Percentiles rank a stretch among this genome's conserved stretches.
These are phyloP conservation scores for Bombyx huttoni DNA, from an alignment of 2,888 invertebrate species.

Conservation along the genomic window DNA sequence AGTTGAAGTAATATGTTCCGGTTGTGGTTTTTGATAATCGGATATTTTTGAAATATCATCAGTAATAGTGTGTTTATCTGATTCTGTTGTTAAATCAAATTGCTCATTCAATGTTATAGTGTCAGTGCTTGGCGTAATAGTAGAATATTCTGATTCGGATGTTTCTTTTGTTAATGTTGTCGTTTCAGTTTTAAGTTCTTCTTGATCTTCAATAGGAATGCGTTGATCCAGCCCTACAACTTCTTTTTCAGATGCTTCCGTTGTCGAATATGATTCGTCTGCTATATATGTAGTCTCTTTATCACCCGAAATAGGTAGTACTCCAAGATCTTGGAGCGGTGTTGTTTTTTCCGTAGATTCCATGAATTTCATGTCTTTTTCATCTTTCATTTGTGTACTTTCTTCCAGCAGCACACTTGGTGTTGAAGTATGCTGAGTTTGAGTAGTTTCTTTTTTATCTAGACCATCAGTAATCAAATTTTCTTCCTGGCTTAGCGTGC, in stretches of 20 bases:
- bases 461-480: neutral
- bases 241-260: neutral
- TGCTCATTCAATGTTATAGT: neutral
- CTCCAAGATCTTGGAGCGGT: neutral
- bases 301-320: neutral
- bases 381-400: neutral
- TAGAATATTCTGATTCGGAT: neutral
- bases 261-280: neutral
- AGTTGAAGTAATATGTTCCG: neutral
- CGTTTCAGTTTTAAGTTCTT: neutral
- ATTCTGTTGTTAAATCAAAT: neutral
- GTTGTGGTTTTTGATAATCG: neutral
- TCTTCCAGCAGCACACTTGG: neutral
- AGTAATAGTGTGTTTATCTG: neutral
- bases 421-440: neutral
- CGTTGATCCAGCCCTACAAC: neutral
- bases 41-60: constrained; percentile 1
- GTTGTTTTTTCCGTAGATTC: neutral
- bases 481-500: constrained; percentile 10
- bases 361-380: too few species aligned
- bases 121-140: neutral
- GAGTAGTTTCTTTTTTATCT: neutral
- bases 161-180: neutral
- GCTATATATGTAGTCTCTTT: neutral
- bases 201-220: neutral